A percentile compares a stretch with the other conserved stretches of the same genome.
Conservation (phyloP, 2,797 vertebrate genomes). For the Pagetopsis macropterus region DNA sequence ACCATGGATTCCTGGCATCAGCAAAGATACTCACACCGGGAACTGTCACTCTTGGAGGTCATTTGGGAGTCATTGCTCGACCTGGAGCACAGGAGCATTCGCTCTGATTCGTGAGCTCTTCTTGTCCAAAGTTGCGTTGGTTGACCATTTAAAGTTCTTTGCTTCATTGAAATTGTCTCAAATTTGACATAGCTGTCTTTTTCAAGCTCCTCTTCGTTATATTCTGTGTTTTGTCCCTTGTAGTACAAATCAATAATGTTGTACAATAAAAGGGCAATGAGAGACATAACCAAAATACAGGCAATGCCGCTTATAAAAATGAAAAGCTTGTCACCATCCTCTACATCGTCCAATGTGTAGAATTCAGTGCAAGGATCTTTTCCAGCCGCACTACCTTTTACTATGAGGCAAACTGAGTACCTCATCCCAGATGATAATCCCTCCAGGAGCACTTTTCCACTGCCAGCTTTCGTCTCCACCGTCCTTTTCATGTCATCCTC, state of each 20-base stretch:
- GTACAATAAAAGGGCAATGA: slow-evolving; percentile 92
- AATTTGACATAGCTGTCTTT: slow-evolving; percentile 96
- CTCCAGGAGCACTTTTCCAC: slow-evolving; percentile 89
- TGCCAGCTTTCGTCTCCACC: slow-evolving; percentile 83
- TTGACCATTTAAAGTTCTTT: slow-evolving; percentile 79
- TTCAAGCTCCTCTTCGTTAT: slow-evolving; percentile 86
- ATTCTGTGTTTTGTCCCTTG: slow-evolving; percentile 73
- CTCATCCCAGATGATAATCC: slow-evolving; percentile 87
- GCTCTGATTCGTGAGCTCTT: slow-evolving; percentile 89
- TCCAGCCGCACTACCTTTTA: slow-evolving; percentile 81
- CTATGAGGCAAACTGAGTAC: slow-evolving; percentile 92
- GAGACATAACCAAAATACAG: slow-evolving; percentile 85
- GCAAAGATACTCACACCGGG: slow-evolving; percentile 88
- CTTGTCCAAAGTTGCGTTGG: slow-evolving; percentile 89
- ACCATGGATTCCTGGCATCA: slow-evolving; percentile 60
- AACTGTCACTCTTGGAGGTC: slow-evolving; percentile 91
- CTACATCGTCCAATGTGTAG: slow-evolving; percentile 81
- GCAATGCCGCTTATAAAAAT: slow-evolving; percentile 83
- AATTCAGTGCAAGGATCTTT: slow-evolving; percentile 93
- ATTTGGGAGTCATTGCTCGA: slow-evolving; percentile 93
- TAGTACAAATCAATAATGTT: slow-evolving; percentile 90
- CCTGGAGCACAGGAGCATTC: slow-evolving; percentile 91
- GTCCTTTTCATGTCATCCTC: slow-evolving; percentile 87
- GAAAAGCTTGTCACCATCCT: slow-evolving; percentile 77
- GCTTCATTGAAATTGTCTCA: slow-evolving; percentile 92